phyloP scores from a whole-genome alignment of 2,113 vertebrate genomes.

The Falcunculus frontatus region DNA sequence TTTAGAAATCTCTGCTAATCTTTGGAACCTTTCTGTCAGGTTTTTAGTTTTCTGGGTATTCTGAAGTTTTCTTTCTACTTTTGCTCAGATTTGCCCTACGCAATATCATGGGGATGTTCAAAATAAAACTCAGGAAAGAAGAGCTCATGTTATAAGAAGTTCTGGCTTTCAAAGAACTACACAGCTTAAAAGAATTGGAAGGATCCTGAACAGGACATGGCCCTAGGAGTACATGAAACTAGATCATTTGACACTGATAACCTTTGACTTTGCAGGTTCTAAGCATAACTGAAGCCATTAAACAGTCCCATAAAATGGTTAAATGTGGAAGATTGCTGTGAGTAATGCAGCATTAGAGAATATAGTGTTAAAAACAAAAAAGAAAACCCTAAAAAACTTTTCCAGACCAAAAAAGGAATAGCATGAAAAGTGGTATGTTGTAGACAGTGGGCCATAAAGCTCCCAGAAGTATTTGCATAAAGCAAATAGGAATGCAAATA shows the following conservation, averaged over 20 bases:
- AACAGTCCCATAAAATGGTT: neutral
- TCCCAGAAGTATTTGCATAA: neutral
- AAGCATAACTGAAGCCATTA: neutral
- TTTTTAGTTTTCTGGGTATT: neutral
- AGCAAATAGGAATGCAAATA: neutral
- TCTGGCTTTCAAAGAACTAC: neutral
- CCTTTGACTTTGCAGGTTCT: neutral
- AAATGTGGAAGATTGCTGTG: neutral
- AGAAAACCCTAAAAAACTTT: neutral
- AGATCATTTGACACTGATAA: neutral
- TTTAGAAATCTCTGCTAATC: neutral
- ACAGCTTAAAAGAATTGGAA: neutral
- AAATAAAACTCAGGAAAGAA: neutral
- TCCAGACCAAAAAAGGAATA: constrained; percentile 16
- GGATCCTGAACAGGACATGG: neutral
- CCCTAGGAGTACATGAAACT: neutral
- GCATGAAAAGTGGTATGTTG: neutral
- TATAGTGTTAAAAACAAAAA: neutral
- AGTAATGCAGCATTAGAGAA: neutral
- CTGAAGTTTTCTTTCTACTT: neutral
- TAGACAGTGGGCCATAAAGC: neutral
- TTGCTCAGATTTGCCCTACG: neutral
- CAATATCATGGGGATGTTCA: neutral
- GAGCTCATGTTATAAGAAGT: neutral
- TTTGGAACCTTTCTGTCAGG: neutral